Conservation (phyloP, 2,888 invertebrate species). For the Hydrotaea diabolus region DNA sequence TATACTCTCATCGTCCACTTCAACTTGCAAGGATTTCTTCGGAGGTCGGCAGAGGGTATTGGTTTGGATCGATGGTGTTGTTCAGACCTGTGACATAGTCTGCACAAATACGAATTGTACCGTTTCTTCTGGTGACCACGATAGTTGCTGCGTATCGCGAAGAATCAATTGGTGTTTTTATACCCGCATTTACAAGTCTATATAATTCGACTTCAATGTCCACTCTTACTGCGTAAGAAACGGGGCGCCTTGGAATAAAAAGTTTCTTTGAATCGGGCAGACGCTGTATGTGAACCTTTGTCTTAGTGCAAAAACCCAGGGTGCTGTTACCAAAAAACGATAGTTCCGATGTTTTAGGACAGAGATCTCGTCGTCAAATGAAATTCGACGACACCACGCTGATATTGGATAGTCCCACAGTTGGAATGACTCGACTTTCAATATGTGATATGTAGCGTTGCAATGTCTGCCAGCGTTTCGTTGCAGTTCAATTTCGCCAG, state of each 20-base stretch:
- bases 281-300: constrained; percentile 57
- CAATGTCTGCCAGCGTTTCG: neutral
- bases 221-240: constrained; percentile 35
- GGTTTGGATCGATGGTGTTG: constrained; percentile 42
- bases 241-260: constrained; percentile 33
- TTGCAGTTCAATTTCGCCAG: neutral
- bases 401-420: constrained; percentile 26
- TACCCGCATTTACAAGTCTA: constrained; percentile 50
- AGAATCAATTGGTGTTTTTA: constrained; percentile 63
- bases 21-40: constrained; percentile 68
- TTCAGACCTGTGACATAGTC: constrained; percentile 68
- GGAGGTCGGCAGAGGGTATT: constrained; percentile 53
- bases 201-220: constrained; percentile 58
- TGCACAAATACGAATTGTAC: constrained; percentile 66
- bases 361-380: no score
- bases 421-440: constrained; percentile 1
- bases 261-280: constrained; percentile 13
- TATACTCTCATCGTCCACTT: constrained; percentile 65
- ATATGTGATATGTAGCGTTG: constrained; percentile 33
- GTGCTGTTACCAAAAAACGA: constrained; percentile 52
- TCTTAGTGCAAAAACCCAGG: constrained; percentile 58
- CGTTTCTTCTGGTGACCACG: constrained; percentile 59
- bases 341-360: neutral
- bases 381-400: constrained; percentile 29
- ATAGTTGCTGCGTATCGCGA: constrained; percentile 68